These are phyloP conservation scores for Germaria angustata DNA, from an alignment of 2,888 invertebrate species.

Conservation along the genomic window DNA sequence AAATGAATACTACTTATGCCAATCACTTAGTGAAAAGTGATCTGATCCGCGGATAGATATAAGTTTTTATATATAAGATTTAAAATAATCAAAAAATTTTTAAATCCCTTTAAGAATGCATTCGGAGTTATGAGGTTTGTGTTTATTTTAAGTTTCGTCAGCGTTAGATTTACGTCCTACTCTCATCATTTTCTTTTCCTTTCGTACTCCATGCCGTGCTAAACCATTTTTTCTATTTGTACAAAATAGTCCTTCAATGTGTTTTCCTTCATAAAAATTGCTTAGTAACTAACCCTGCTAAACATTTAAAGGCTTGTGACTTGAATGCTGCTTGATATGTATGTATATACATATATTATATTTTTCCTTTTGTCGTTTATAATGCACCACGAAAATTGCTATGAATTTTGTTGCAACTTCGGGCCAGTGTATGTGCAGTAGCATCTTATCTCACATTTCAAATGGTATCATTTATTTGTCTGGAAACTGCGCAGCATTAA, in stretches of 20 bases:
- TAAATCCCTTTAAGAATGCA: too few relatives aligned
- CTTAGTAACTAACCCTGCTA: constrained; percentile 64
- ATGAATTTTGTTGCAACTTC: constrained; percentile 12
- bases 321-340: neutral
- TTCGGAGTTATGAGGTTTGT: too few relatives aligned
- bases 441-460: constrained; percentile 34
- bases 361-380: constrained; percentile 3
- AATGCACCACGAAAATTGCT: constrained; percentile 20
- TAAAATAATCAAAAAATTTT: too few relatives aligned
- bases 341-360: neutral
- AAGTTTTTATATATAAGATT: too few relatives aligned
- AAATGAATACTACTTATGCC: too few relatives aligned
- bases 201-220: neutral
- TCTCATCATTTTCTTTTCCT: neutral
- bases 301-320: constrained; percentile 59
- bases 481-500: constrained; percentile 54
- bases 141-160: too few relatives aligned
- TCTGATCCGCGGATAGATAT: too few relatives aligned
- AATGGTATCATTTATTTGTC: constrained; percentile 44
- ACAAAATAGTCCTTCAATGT: constrained; percentile 28
- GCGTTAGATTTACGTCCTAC: too few relatives aligned
- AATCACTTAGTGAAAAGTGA: too few relatives aligned
- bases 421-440: constrained; percentile 14
- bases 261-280: neutral
- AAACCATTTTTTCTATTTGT: constrained; percentile 18